Percentiles rank a stretch among this genome's conserved stretches.
Conservation (phyloP, 1,140 invertebrate species). For the Arion vulgaris region DNA sequence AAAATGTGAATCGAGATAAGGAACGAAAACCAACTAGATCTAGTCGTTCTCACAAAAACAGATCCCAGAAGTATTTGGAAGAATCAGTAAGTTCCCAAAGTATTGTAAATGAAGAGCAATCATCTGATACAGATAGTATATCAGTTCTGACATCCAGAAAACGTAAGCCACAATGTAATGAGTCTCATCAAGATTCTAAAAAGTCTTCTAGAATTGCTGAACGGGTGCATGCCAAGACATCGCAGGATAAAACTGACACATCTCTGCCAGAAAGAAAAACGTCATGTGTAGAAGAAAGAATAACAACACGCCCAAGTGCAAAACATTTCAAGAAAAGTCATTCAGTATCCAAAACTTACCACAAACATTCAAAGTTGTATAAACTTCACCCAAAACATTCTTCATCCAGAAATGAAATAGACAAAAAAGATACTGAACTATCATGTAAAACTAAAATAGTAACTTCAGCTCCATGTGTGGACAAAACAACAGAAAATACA, state of each 20-base stretch:
- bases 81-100: neutral
- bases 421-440: too few relatives aligned
- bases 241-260: neutral
- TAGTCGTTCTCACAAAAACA: neutral
- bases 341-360: neutral
- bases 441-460: too few relatives aligned
- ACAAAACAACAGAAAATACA: neutral
- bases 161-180: neutral
- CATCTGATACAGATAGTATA: neutral
- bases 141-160: neutral
- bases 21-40: neutral
- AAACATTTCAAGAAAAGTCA: too few relatives aligned
- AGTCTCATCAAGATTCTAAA: neutral
- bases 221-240: neutral
- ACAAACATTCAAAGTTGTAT: neutral
- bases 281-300: neutral
- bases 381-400: neutral
- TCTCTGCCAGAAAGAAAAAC: conserved; percentile 6
- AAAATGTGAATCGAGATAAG: neutral
- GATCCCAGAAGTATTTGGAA: neutral
- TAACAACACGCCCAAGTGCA: neutral
- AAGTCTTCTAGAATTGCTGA: neutral
- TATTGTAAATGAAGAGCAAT: neutral
- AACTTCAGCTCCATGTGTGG: too few relatives aligned
- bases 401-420: neutral